phyloP scores from a whole-genome alignment of 2,888 invertebrate species.

The Noctua fimbriata region DNA sequence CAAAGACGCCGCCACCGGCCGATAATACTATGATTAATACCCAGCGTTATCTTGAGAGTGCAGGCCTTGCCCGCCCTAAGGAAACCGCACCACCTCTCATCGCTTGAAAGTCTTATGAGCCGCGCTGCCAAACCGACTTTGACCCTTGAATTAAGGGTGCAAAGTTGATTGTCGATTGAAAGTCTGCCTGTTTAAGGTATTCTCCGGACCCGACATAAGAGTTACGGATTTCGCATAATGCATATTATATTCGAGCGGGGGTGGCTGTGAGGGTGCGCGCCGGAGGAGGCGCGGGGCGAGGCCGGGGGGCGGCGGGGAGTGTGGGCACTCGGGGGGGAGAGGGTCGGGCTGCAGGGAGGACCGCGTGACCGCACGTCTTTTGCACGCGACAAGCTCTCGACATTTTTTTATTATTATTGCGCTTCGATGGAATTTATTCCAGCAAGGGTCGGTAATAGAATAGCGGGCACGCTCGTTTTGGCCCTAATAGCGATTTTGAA shows the following conservation, averaged over 20 bases:
- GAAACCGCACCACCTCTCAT: slow-evolving; percentile 69
- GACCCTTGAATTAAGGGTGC: slow-evolving; percentile 35
- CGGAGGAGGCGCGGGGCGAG: slow-evolving; percentile 70
- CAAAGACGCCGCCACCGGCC: slow-evolving; percentile 88
- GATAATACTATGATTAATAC: slow-evolving; percentile 91
- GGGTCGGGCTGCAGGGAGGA: slow-evolving; percentile 65
- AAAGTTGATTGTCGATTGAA: slow-evolving; percentile 64
- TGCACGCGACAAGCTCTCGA: slow-evolving; percentile 90
- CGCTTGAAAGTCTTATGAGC: slow-evolving; percentile 62
- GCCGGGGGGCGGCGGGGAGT: slow-evolving; percentile 70
- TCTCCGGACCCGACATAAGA: slow-evolving; percentile 86
- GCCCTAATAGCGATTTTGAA: slow-evolving; percentile 86
- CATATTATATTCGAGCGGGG: slow-evolving; percentile 88
- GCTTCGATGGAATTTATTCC: slow-evolving; percentile 89
- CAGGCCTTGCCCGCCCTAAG: slow-evolving; percentile 84
- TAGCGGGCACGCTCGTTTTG: slow-evolving; percentile 85
- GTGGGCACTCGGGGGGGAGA: slow-evolving; percentile 59
- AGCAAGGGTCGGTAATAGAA: slow-evolving; percentile 85
- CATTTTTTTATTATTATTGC: slow-evolving; percentile 91
- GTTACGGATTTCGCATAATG: slow-evolving; percentile 91
- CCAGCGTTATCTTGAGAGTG: slow-evolving; percentile 89
- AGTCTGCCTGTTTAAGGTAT: slow-evolving; percentile 80
- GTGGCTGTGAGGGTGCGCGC: slow-evolving; percentile 73
- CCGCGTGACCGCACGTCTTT: slow-evolving; percentile 89
- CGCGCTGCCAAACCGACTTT: slow-evolving; percentile 22